These are phyloP conservation scores for Aplochiton taeniatus DNA, from an alignment of 2,797 vertebrate genomes.

Conservation along the genomic window DNA sequence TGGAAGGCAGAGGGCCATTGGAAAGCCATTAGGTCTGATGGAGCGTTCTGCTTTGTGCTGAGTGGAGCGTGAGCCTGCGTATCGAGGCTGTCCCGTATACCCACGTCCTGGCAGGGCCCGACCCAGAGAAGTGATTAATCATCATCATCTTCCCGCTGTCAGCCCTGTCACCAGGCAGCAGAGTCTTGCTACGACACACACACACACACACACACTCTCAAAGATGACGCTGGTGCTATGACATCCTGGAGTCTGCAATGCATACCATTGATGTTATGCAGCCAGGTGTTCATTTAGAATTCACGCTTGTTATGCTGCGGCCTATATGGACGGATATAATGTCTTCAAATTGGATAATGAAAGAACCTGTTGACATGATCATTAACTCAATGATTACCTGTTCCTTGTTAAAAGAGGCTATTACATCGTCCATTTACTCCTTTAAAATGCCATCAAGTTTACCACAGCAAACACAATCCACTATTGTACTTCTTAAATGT, in stretches of 20 bases:
- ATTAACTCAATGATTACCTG: too few relatives aligned
- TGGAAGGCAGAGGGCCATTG: slow-evolving; percentile 4
- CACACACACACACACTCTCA: not conserved
- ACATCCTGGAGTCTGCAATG: not conserved
- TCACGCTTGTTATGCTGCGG: not conserved
- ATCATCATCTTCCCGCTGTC: slow-evolving; percentile 1
- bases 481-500: slow-evolving; percentile 29
- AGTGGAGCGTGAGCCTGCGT: slow-evolving; percentile 15
- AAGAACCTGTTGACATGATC: too few relatives aligned
- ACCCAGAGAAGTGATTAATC: slow-evolving; percentile 34
- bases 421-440: not conserved
- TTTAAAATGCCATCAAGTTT: slow-evolving; percentile 16
- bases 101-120: slow-evolving; percentile 15
- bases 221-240: not conserved
- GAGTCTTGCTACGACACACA: not conserved
- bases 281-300: not conserved
- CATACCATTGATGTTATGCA: not conserved
- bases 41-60: slow-evolving; percentile 24
- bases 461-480: slow-evolving; percentile 31
- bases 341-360: too few relatives aligned
- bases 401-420: not conserved
- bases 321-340: too few relatives aligned
- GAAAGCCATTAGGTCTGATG: slow-evolving; percentile 9
- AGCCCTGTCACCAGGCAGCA: slow-evolving; percentile 13
- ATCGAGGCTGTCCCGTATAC: not conserved